A percentile compares a stretch with the other conserved stretches of the same genome.
These are phyloP conservation scores for Nematolebias whitei DNA, from an alignment of 2,113 vertebrate species.

Conservation along the genomic window DNA sequence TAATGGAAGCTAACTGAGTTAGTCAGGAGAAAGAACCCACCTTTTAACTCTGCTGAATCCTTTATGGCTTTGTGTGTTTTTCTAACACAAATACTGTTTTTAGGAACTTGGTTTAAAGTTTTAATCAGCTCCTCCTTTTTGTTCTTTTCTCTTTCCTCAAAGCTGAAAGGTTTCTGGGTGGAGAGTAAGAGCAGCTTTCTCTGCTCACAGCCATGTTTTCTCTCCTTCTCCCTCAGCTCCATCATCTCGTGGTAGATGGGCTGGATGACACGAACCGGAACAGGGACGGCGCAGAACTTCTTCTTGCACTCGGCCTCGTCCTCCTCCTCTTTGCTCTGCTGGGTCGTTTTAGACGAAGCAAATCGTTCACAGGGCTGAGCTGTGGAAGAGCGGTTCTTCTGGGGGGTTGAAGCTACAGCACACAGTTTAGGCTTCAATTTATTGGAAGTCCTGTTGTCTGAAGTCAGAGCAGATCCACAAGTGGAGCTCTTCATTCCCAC, in stretches of 20 bases:
- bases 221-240: constrained; percentile 81
- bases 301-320: constrained; percentile 88
- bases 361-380: constrained; percentile 75
- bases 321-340: constrained; percentile 75
- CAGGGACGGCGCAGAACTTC: constrained; percentile 87
- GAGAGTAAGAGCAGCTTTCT: constrained; percentile 87
- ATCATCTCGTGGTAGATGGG: constrained; percentile 85
- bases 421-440: constrained; percentile 64
- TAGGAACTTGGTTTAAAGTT: constrained; percentile 64
- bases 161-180: constrained; percentile 89
- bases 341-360: constrained; percentile 41
- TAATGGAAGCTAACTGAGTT: background rate
- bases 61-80: constrained; percentile 75
- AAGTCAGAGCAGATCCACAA: constrained; percentile 75
- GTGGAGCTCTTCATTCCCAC: constrained; percentile 68
- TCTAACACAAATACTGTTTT: constrained; percentile 43
- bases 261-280: constrained; percentile 83
- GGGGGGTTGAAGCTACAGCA: constrained; percentile 74
- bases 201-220: constrained; percentile 80
- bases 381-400: constrained; percentile 66
- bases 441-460: constrained; percentile 46
- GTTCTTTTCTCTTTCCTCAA: constrained; percentile 84
- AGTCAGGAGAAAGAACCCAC: constrained; percentile 65
- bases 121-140: constrained; percentile 77
- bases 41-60: constrained; percentile 78